Evolutionary conservation across 1,140 invertebrate species (phyloP).

Genomic region (Monochamus saltuarius): DNA sequence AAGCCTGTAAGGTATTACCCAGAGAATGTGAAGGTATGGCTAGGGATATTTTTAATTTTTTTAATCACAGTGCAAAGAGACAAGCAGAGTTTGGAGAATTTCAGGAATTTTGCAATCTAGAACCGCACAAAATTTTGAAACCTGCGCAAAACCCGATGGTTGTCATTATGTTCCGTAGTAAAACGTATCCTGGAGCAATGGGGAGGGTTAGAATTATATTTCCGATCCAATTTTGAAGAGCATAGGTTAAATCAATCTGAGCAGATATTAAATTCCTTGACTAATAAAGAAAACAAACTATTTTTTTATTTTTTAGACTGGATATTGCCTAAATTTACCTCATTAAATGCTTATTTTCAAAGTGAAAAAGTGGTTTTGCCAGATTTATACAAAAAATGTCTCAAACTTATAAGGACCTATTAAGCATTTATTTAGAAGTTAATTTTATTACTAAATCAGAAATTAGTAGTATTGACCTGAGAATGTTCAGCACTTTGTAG

Average conservation of each 20-base stretch:
- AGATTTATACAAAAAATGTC: constrained; percentile 4
- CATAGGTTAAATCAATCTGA: neutral
- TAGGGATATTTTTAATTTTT: constrained; percentile 38
- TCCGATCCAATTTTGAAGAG: neutral
- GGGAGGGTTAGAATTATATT: constrained; percentile 6
- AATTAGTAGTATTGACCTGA: too few relatives aligned
- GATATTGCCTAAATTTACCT: constrained; percentile 8
- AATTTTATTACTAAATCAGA: too few relatives aligned
- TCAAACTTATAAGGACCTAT: constrained; percentile 1
- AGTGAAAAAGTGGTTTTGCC: constrained; percentile 3
- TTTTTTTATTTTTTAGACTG: constrained; percentile 6
- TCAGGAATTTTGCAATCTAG: constrained; percentile 10
- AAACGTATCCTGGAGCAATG: constrained; percentile 8
- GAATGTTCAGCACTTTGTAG: too few relatives aligned
- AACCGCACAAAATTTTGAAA: constrained; percentile 1
- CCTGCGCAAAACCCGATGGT: too few relatives aligned
- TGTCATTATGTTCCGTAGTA: neutral
- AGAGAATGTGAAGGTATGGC: constrained; percentile 35
- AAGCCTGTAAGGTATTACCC: constrained; percentile 47
- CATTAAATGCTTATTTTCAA: constrained; percentile 11
- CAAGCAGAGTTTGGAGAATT: constrained; percentile 8
- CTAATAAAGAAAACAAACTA: neutral
- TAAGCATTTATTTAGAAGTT: neutral
- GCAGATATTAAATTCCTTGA: neutral
- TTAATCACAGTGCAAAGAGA: constrained; percentile 43